Conservation (phyloP, 2,888 invertebrate genomes). For the Oscheius onirici region DNA sequence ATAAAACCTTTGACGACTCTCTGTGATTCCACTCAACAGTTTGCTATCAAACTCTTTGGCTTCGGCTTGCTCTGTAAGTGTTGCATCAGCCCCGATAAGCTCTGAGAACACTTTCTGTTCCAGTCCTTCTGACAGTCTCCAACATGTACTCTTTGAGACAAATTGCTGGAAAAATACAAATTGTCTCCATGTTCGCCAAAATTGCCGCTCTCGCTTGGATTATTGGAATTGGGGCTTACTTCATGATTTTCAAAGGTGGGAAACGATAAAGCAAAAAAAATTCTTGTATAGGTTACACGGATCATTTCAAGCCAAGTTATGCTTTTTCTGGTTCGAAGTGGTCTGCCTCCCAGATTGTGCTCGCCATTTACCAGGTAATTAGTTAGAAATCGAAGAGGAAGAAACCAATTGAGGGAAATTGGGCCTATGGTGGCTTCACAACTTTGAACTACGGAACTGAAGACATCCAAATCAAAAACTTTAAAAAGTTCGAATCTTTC, state of each 20-base stretch:
- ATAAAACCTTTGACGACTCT: constrained; percentile 43
- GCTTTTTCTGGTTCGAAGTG: constrained; percentile 42
- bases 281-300: constrained; percentile 21
- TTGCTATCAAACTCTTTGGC: constrained; percentile 41
- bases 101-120: constrained; percentile 4
- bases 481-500: constrained; percentile 35
- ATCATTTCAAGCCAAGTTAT: constrained; percentile 36
- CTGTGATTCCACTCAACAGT: constrained; percentile 23
- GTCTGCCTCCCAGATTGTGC: constrained; percentile 41
- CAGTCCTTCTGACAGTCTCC: constrained; percentile 45
- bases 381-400: no score
- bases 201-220: constrained; percentile 46
- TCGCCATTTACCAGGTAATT: constrained; percentile 45
- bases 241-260: constrained; percentile 47
- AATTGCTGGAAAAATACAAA: constrained; percentile 49
- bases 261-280: neutral
- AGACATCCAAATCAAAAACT: constrained; percentile 48
- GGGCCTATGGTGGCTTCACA: constrained; percentile 55
- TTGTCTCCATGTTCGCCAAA: constrained; percentile 47
- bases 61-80: constrained; percentile 50
- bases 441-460: constrained; percentile 56
- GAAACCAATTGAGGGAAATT: constrained; percentile 39
- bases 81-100: constrained; percentile 17
- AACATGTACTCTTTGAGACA: constrained; percentile 51
- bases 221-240: constrained; percentile 49